Base-by-base conservation (phyloP, 2,797 vertebrate species). In the Acipenser ruthenus region DNA sequence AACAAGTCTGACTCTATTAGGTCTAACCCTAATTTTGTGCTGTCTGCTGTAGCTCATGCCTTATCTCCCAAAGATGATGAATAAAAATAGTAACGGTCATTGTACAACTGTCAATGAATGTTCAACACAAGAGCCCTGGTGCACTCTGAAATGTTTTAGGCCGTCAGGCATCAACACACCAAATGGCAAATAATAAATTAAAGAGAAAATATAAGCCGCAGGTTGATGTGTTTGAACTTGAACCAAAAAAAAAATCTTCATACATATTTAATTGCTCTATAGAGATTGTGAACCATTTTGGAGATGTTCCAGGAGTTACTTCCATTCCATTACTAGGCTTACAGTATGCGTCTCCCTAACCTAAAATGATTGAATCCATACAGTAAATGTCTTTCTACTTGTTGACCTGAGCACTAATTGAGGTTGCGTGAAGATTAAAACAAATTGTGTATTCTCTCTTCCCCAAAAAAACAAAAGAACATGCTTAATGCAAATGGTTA, bases 221-320 rank as follows among this genome's bases (percentile, higher is more conserved):
- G 67, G 73, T 80, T 82, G 76, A 81, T 75, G 81, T 75, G 73
- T 83, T 84, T 88, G 82, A 89, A 87, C 80, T 84, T 82, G 81
- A 81, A 76, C 70, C 80, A 78, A 83, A 87, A 37, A 37, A 37
- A 75, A 80, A n/a, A 77, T 82, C 75, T 80, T 84, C 86, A 88
- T 88, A 80, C 83, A 85, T 87, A 83, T 86, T 88, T 87, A 87
- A 88, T 86, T 78, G 78, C 72, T 86, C 83, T 80, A 74, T 59
- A 70, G 86, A 86, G 86, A 84, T 72, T 62, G 64, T 73, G 75
- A 50, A 75, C 71, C 78, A 49, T 79, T 84, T 74, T 88, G 82
- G 86, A 85, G 74, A 80, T 59, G 68, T 79, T 84, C 84, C 83
- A 84, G 75, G 72, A 77, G 80, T 87, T 88, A 86, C 83, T 87